These are phyloP conservation scores for Cyphomyrus discorhynchus DNA, from an alignment of 2,113 vertebrate genomes.

Conservation along the genomic window DNA sequence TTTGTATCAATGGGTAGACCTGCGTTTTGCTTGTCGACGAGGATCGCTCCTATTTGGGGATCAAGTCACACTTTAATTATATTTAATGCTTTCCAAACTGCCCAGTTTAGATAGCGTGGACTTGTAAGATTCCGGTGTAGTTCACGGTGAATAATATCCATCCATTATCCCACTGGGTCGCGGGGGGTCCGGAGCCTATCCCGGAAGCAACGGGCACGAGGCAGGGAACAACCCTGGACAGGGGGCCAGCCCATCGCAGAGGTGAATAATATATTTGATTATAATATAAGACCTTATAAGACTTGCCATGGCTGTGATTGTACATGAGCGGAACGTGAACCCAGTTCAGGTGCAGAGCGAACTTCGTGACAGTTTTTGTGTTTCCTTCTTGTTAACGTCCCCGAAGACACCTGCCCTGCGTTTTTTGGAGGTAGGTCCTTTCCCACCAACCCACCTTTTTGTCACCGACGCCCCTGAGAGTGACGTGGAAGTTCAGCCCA, in stretches of 20 bases:
- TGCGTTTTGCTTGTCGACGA: background rate
- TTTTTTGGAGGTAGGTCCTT: background rate
- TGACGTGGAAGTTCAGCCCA: background rate
- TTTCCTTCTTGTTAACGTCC: background rate
- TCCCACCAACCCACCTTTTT: background rate
- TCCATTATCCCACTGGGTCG: no score
- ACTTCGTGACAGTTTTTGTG: background rate
- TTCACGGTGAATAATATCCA: background rate
- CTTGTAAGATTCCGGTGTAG: background rate
- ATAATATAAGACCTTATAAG: background rate
- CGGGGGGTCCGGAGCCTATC: no score
- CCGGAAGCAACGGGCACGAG: no score
- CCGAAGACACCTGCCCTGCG: background rate
- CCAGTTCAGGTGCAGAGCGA: background rate
- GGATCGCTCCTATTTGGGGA: background rate
- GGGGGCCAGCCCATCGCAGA: no score
- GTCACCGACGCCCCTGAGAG: background rate
- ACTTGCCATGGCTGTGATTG: background rate
- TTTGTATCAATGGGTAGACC: background rate
- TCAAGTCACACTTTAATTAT: background rate
- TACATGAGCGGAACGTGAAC: background rate
- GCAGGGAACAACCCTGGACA: no score
- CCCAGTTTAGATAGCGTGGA: background rate
- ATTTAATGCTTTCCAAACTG: background rate
- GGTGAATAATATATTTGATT: no score